These are phyloP conservation scores for Gasteruption jaculator DNA, from an alignment of 2,888 invertebrate species.

Conservation along the genomic window DNA sequence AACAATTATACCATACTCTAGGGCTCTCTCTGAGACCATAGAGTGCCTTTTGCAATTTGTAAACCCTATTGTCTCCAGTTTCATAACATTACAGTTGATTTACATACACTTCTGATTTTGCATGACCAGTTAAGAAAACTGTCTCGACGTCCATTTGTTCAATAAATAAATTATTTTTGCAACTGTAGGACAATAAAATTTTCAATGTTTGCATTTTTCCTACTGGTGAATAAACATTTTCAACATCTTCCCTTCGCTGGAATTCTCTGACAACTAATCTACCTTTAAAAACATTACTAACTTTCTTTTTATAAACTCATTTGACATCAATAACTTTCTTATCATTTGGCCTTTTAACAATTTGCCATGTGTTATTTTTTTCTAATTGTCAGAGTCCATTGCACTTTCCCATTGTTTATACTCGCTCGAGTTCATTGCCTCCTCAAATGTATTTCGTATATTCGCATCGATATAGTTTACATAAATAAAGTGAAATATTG, in stretches of 20 bases:
- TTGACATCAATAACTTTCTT: conserved; percentile 15
- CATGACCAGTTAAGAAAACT: conserved; percentile 20
- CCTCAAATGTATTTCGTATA: conserved; percentile 11
- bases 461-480: conserved; percentile 11
- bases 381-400: conserved; percentile 10
- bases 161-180: conserved; percentile 13
- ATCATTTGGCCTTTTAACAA: conserved; percentile 14
- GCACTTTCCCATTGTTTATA: conserved; percentile 5
- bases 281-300: conserved; percentile 9
- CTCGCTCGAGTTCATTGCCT: conserved; percentile 4
- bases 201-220: conserved; percentile 13
- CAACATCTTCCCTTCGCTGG: conserved; percentile 4
- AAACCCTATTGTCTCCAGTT: conserved; percentile 10
- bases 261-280: conserved; percentile 16
- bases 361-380: conserved; percentile 6
- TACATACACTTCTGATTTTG: conserved; percentile 20
- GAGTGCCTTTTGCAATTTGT: too few species aligned
- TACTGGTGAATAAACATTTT: conserved; percentile 14
- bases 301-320: conserved; percentile 14
- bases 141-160: conserved; percentile 27
- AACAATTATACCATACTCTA: too few species aligned
- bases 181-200: conserved; percentile 15
- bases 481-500: conserved; percentile 6
- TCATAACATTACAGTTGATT: conserved; percentile 19
- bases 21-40: too few species aligned